Percentiles rank a stretch among this genome's conserved stretches.
Conservation (phyloP, 2,797 vertebrate species). For the Choloepus didactylus region DNA sequence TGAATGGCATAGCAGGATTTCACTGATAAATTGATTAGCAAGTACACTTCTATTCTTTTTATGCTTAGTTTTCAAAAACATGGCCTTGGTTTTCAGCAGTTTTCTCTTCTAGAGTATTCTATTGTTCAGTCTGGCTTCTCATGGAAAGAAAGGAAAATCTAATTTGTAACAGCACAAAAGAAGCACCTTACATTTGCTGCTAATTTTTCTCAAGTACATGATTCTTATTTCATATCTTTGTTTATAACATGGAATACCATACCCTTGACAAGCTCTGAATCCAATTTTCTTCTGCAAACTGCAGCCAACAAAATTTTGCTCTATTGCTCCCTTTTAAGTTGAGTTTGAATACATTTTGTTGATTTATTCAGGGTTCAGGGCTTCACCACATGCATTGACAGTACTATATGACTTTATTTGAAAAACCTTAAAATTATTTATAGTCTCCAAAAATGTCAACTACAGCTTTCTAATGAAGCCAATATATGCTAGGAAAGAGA, state of each 20-base stretch:
- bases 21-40: slow-evolving; percentile 65
- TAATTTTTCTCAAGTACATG: slow-evolving; percentile 81
- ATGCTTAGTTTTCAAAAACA: slow-evolving; percentile 70
- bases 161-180: slow-evolving; percentile 82
- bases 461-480: slow-evolving; percentile 64
- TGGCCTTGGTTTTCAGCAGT: slow-evolving; percentile 78
- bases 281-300: slow-evolving; percentile 83
- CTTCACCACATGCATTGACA: slow-evolving; percentile 7
- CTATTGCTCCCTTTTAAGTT: slow-evolving; percentile 73
- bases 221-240: slow-evolving; percentile 62
- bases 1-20: slow-evolving; percentile 35
- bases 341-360: slow-evolving; percentile 78
- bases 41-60: slow-evolving; percentile 68
- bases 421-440: slow-evolving; percentile 78
- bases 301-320: slow-evolving; percentile 79
- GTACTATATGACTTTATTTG: slow-evolving; percentile 75
- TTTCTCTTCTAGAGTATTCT: slow-evolving; percentile 67
- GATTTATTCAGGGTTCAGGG: slow-evolving; percentile 83
- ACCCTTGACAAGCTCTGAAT: slow-evolving; percentile 78
- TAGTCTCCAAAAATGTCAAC: slow-evolving; percentile 63
- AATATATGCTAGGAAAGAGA: slow-evolving; percentile 43
- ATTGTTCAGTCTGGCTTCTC: slow-evolving; percentile 78
- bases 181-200: slow-evolving; percentile 76
- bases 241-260: slow-evolving; percentile 76
- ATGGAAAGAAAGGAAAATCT: slow-evolving; percentile 80